These are phyloP conservation scores for Empis stercorea DNA, from an alignment of 2,888 invertebrate species.

Conservation along the genomic window DNA sequence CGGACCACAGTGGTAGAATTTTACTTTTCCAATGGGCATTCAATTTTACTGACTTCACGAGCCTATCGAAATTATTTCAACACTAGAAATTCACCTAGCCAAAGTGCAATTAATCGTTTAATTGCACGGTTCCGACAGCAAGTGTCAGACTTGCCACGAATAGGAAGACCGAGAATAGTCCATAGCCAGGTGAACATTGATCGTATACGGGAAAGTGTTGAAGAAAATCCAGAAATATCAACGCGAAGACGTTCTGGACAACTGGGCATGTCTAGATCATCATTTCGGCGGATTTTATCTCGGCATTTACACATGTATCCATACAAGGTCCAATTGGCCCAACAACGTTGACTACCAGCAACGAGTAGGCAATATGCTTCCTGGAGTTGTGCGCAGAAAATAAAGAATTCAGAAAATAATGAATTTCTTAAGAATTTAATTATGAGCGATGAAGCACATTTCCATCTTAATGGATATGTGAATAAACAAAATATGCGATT, in stretches of 20 bases:
- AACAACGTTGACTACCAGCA: not conserved
- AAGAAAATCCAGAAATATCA: conserved; percentile 6
- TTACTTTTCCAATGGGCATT: not conserved
- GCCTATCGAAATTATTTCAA: conserved; percentile 5
- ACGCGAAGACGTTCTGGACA: conserved; percentile 1
- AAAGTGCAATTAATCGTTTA: not conserved
- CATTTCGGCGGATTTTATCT: conserved; percentile 1
- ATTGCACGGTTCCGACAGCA: not conserved
- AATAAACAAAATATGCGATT: too few species aligned
- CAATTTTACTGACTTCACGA: conserved; percentile 4
- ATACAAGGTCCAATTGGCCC: not conserved
- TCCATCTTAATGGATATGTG: too few species aligned
- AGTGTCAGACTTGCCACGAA: not conserved
- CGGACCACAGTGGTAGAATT: not conserved
- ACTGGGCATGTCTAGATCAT: conserved; percentile 40
- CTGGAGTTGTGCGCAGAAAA: conserved; percentile 3
- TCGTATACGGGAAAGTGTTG: conserved; percentile 7
- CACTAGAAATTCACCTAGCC: conserved; percentile 3
- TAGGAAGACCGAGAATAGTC: conserved; percentile 5
- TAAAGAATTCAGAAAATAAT: conserved; percentile 3
- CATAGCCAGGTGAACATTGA: conserved; percentile 6
- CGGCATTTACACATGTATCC: conserved; percentile 3
- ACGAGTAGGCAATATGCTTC: conserved; percentile 4
- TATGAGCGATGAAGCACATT: too few species aligned
- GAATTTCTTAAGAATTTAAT: conserved; percentile 36